These are phyloP conservation scores for Crax fasciolata DNA, from an alignment of 2,797 vertebrate species.

Conservation along the genomic window DNA sequence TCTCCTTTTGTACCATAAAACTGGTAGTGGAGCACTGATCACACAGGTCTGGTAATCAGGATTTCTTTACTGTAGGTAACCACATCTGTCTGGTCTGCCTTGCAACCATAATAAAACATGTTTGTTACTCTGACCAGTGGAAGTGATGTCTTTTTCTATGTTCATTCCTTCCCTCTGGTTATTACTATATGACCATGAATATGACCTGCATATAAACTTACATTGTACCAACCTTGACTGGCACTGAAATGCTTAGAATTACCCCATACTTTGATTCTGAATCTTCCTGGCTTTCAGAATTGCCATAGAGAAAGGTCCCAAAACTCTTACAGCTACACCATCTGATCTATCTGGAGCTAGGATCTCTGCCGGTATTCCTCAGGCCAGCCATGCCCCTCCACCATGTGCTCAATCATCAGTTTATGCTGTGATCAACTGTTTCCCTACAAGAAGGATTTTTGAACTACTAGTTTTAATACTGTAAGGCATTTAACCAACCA, in stretches of 20 bases:
- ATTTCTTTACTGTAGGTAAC: background rate
- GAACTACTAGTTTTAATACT: background rate
- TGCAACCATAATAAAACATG: background rate
- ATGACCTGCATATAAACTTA: fast-evolving
- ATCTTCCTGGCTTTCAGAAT: background rate
- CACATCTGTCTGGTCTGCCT: background rate
- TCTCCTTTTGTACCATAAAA: background rate
- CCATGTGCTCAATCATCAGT: too few relatives aligned
- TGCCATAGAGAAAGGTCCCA: too few relatives aligned
- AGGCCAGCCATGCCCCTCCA: too few relatives aligned
- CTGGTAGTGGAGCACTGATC: background rate
- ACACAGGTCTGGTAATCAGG: fast-evolving
- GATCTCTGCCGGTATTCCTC: too few relatives aligned
- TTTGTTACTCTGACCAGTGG: background rate
- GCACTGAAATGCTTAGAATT: background rate
- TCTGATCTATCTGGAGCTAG: too few relatives aligned
- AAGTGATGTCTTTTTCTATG: background rate
- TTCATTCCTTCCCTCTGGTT: background rate
- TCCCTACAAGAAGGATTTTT: background rate
- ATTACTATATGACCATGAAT: background rate
- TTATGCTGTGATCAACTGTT: too few relatives aligned
- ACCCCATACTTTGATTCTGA: background rate
- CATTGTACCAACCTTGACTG: background rate
- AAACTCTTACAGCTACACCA: too few relatives aligned
- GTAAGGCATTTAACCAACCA: background rate